Conservation (phyloP, 2,113 vertebrate genomes). For the Glaucomys volans region DNA sequence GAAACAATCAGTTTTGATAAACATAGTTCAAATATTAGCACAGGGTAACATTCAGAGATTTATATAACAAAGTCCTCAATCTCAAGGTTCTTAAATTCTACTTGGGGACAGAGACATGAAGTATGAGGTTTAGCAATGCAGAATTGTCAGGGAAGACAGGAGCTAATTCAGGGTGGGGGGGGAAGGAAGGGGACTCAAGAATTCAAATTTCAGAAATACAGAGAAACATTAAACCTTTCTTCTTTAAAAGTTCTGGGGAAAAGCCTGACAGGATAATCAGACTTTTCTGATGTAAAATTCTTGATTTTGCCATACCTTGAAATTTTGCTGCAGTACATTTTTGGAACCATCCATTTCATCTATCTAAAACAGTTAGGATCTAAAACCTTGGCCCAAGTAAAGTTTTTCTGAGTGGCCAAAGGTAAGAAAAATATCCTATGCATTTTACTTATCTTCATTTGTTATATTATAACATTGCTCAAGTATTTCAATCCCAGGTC, state of each 20-base stretch:
- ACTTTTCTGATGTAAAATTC: constrained; percentile 15
- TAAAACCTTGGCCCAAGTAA: background rate
- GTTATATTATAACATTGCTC: background rate
- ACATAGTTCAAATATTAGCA: constrained; percentile 5
- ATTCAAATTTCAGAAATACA: constrained; percentile 23
- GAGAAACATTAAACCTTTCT: background rate
- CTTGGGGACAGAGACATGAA: background rate
- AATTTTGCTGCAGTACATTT: background rate
- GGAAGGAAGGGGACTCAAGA: background rate
- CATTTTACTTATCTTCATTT: background rate
- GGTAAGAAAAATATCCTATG: background rate
- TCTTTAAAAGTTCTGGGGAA: background rate
- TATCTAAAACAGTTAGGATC: constrained; percentile 5
- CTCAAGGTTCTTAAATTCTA: background rate
- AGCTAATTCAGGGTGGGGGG: background rate
- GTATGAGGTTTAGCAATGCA: background rate
- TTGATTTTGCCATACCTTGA: constrained; percentile 44
- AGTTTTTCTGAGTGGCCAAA: constrained; percentile 8
- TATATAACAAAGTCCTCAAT: background rate
- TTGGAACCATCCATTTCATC: background rate
- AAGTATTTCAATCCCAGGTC: background rate
- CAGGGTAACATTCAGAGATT: background rate
- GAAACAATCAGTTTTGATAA: constrained; percentile 3
- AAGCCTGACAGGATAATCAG: background rate
- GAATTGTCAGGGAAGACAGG: background rate